Base-by-base conservation (phyloP, 2,888 invertebrate species). In the Mythimna lalbum region DNA sequence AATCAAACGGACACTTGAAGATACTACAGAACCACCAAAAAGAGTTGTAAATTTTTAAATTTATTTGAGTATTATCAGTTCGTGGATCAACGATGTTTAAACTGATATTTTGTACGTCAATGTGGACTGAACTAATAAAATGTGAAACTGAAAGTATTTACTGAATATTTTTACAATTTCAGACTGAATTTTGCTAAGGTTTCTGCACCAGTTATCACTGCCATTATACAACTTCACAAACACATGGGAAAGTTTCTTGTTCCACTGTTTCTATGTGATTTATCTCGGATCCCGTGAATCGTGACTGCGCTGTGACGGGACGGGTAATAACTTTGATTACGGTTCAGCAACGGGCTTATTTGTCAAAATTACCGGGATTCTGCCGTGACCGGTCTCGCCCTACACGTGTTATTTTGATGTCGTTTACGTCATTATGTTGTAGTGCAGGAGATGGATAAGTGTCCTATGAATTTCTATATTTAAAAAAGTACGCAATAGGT, bases 351-450 rank as follows among this genome's bases (percentile, higher is more conserved):
- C 73, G 65, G 79, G 73, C 79, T 79, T 86, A 87, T 89, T 90
- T 87, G 88, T 90, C 87, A 88, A 88, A 90, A 90, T 88, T 88
- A 89, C 86, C 76, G 78, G 70, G 82, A 76, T 77, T 83, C 79
- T 72, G 81, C 76, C 83, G 84, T 86, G 85, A 87, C 85, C 78
- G 53, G 71, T 66, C 43, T 57, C 74, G 55, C 82, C 75, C 76
- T 62, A 69, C 76, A 81, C 82, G 77, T 81, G 80, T 70, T 82
- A 67, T 81, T 83, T 79, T 52, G 77, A 78, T 73, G 76, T 76
- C 69, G 75, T 85, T 81, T 73, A 72, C 62, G 62, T 82, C 80
- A 83, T 75, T 79, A 78, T 67, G 57, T 64, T 61, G 49, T 80
- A 82, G 80, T 14, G 73, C 31, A 27, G 60, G 82, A 86, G 83